These are phyloP conservation scores for Carollia perspicillata DNA, from an alignment of 2,113 vertebrate species.

Conservation along the genomic window DNA sequence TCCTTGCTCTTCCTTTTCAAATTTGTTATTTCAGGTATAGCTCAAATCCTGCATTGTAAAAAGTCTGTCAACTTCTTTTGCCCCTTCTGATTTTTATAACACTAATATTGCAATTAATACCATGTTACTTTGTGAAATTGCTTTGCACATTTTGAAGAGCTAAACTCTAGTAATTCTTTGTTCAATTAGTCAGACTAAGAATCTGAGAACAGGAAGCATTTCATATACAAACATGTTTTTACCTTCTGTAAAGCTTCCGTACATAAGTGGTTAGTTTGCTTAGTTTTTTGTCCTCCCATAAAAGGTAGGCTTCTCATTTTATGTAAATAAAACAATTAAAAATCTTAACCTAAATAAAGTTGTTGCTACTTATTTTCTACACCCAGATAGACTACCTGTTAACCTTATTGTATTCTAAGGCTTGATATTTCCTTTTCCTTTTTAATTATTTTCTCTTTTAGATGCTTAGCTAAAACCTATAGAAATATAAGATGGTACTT, in stretches of 20 bases:
- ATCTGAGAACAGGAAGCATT: neutral
- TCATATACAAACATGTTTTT: neutral
- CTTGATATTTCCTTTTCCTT: neutral
- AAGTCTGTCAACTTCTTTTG: neutral
- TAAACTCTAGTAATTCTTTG: constrained; percentile 27
- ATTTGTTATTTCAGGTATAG: neutral
- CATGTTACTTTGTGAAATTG: neutral
- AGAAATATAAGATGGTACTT: neutral
- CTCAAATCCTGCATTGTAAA: neutral
- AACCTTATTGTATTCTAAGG: neutral
- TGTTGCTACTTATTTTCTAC: neutral
- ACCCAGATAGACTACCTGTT: neutral
- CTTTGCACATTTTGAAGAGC: neutral
- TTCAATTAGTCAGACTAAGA: neutral
- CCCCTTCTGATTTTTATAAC: neutral
- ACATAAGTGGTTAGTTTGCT: neutral
- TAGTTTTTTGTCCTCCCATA: neutral
- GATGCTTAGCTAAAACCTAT: neutral
- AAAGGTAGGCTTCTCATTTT: constrained; percentile 15
- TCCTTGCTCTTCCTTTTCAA: neutral
- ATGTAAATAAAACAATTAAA: neutral
- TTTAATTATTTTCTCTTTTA: neutral
- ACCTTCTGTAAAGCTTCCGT: neutral
- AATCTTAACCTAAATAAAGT: neutral
- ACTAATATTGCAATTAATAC: neutral